Conservation (phyloP, 1,140 invertebrate species). For the Drosophila hydei region DNA sequence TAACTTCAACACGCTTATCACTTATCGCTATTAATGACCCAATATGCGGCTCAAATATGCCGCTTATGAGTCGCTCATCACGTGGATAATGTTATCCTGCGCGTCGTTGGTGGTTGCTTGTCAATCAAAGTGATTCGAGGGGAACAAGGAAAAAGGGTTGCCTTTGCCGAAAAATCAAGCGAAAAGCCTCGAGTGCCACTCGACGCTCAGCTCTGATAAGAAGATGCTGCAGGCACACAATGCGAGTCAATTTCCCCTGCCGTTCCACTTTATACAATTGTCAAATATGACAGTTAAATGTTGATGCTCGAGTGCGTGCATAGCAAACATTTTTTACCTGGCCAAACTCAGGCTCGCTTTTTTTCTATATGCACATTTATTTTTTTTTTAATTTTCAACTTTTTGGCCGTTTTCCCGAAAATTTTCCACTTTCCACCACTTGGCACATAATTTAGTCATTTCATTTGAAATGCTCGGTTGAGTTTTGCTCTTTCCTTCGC, state of each 20-base stretch:
- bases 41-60: constrained; percentile 70
- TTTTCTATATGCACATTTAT: not conserved
- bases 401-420: constrained; percentile 26
- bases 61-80: constrained; percentile 29
- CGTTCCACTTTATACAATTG: constrained; percentile 32
- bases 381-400: constrained; percentile 66
- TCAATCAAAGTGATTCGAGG: constrained; percentile 52
- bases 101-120: constrained; percentile 51
- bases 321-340: constrained; percentile 53
- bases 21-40: constrained; percentile 78
- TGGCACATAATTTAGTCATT: constrained; percentile 82
- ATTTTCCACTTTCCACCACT: constrained; percentile 76
- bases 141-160: constrained; percentile 53
- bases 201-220: constrained; percentile 59
- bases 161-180: constrained; percentile 23
- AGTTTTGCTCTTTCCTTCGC: constrained; percentile 16
- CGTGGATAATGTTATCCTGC: constrained; percentile 39
- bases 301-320: constrained; percentile 72
- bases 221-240: constrained; percentile 46
- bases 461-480: constrained; percentile 65
- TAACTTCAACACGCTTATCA: constrained; percentile 77
- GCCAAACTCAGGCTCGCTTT: constrained; percentile 47
- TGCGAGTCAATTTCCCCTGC: constrained; percentile 31
- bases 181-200: constrained; percentile 63
- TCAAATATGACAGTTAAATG: constrained; percentile 80